Percentiles rank a stretch among this genome's conserved stretches.
These are phyloP conservation scores for Pentalonia nigronervosa DNA, from an alignment of 1,140 invertebrate species.

Conservation along the genomic window DNA sequence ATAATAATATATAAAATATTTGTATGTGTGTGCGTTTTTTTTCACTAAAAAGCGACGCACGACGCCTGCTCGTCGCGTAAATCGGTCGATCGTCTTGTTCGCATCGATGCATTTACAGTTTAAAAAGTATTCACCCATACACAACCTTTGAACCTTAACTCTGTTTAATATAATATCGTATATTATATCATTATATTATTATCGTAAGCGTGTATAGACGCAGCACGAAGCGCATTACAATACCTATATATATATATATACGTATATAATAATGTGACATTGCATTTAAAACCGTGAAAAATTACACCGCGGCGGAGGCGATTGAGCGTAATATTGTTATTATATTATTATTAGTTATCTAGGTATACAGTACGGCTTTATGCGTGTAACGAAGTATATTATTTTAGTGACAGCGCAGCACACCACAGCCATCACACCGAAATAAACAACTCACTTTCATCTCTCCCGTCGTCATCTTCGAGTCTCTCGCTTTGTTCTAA, in stretches of 20 bases:
- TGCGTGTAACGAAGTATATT: not conserved
- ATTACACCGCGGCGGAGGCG: not conserved
- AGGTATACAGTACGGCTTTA: not conserved
- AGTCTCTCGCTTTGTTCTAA: not conserved
- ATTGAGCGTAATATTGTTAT: not conserved
- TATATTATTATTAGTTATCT: not conserved
- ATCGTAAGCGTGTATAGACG: not conserved
- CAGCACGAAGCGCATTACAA: not conserved
- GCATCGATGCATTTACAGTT: not conserved
- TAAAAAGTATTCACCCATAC: slow-evolving; percentile 2
- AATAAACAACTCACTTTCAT: slow-evolving; percentile 50
- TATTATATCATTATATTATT: too few relatives aligned
- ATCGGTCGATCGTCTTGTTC: slow-evolving; percentile 16
- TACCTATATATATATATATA: not conserved
- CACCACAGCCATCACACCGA: slow-evolving; percentile 3
- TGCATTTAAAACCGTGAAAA: slow-evolving; percentile 6
- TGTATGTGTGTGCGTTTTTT: not conserved
- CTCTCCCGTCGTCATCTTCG: slow-evolving; percentile 15
- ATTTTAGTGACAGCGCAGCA: not conserved
- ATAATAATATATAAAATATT: not conserved
- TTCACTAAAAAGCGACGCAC: not conserved
- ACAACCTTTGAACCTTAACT: not conserved
- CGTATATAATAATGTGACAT: not conserved
- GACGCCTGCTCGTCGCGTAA: not conserved
- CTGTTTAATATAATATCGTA: too few relatives aligned